Conservation (phyloP, 2,888 invertebrate genomes). For the Ectropis crepuscularia region DNA sequence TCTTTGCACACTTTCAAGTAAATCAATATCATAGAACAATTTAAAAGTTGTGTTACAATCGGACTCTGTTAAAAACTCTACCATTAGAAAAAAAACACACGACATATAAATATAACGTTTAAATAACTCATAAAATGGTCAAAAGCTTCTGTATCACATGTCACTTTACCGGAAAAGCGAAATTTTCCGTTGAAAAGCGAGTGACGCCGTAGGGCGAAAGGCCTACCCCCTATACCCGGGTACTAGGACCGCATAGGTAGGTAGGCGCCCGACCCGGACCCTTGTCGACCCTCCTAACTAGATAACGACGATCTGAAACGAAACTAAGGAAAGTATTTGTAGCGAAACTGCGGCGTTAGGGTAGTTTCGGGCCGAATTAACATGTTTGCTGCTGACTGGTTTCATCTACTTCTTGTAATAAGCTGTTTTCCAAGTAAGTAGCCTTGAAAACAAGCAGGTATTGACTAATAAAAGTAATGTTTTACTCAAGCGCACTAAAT, state of each 20-base stretch:
- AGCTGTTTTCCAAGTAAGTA: neutral
- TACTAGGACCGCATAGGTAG: slow-evolving; percentile 41
- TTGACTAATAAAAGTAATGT: too few species aligned
- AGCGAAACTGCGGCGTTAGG: slow-evolving; percentile 74
- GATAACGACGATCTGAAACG: slow-evolving; percentile 80
- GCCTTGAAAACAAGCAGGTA: neutral
- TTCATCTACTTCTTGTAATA: slow-evolving; percentile 15
- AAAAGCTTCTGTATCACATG: slow-evolving; percentile 5
- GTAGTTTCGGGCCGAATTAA: slow-evolving; percentile 57
- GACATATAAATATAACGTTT: too few species aligned
- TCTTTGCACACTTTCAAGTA: too few species aligned
- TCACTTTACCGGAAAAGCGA: neutral
- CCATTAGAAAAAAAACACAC: too few species aligned
- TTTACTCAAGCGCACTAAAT: too few species aligned
- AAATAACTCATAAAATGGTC: too few species aligned
- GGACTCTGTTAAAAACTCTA: too few species aligned
- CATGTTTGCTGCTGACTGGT: slow-evolving; percentile 55
- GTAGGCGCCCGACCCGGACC: slow-evolving; percentile 61
- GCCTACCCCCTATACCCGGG: slow-evolving; percentile 50
- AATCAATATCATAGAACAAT: too few species aligned
- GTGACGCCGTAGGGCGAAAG: slow-evolving; percentile 28
- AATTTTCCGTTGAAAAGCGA: slow-evolving; percentile 16
- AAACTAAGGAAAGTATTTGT: slow-evolving; percentile 82
- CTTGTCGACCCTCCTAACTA: slow-evolving; percentile 83
- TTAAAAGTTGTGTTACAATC: too few species aligned